Evolutionary conservation across 1,140 invertebrate species (phyloP), one percentile per base, ranked within the genome.

Genomic region (Nasonia vitripennis): DNA sequence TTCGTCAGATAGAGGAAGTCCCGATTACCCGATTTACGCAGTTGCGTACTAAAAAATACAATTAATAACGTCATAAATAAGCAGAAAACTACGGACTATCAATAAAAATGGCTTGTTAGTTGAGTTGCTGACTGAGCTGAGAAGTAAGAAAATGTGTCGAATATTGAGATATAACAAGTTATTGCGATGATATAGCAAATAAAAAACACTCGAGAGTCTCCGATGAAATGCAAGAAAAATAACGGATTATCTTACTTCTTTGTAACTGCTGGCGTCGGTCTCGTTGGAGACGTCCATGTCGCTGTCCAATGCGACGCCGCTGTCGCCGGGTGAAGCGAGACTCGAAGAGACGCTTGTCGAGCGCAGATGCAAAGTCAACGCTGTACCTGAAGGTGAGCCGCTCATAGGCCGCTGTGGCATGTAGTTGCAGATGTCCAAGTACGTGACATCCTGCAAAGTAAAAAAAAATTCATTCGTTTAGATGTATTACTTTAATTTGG

Each of bases 391-490:
- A 2, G 93, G 92, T 68, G 92, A 93, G 67, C 92, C 91, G n/a
- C 92, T 93, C 93, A 93, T 93, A 86, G 93, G 91, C 87, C 92
- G 90, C 85, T 92, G 92, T n/a, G 93, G 92, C 93, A 93, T 93
- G 62, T 93, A 93, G 84, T 93, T 93, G 82, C 92, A 92, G 81
- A 91, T 93, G 67, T 93, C 93, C 83, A 93, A 81, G 87, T 93
- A 93, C 17, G 92, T 94, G 27, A 94, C 93, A 88, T 94, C 92
- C 93, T 93, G 68, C 41, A 87, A 86, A 71, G 68, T 70, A 62
- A 86, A 81, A 2, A 62, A 62, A 7, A 45, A 45, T 45, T 45
- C 5, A 45, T 45, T 45, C 6, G 10, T 45, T 45, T 45, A 45
- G 41, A 10, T 45, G 1, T 11, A 45, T 45, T 7, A 45, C 6